Percentiles rank a stretch among this genome's conserved stretches.
These are phyloP conservation scores for Orthonevra nobilis DNA, from an alignment of 2,888 invertebrate species.

Conservation along the genomic window DNA sequence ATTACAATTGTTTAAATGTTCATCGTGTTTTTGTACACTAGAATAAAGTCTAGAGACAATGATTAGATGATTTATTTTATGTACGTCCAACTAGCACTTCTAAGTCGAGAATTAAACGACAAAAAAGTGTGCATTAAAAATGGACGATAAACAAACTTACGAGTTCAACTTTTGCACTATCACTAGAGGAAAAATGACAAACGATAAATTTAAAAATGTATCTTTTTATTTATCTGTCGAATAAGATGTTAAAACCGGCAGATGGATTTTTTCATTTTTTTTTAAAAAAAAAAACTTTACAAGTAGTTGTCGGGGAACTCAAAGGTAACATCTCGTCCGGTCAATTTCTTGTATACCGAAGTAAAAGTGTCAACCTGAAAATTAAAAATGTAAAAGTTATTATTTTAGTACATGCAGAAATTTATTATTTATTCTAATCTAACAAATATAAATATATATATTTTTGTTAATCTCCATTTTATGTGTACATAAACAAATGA, in stretches of 20 bases:
- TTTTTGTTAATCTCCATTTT: too few relatives aligned
- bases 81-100: constrained; percentile 54
- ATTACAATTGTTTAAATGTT: neutral
- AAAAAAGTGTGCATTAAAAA: constrained; percentile 48
- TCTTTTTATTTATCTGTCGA: constrained; percentile 57
- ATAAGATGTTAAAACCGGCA: constrained; percentile 48
- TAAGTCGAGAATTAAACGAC: constrained; percentile 2
- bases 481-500: too few relatives aligned
- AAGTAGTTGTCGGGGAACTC: constrained; percentile 99
- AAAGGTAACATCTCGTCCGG: constrained; percentile 98
- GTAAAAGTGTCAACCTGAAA: constrained; percentile 98
- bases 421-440: too few relatives aligned
- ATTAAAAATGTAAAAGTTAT: constrained; percentile 19
- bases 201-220: constrained; percentile 45
- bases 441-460: too few relatives aligned
- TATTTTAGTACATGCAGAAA: too few relatives aligned
- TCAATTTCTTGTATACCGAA: constrained; percentile 99
- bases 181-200: neutral
- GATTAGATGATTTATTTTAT: constrained; percentile 15
- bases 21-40: too few relatives aligned
- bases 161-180: neutral
- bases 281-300: constrained; percentile 79
- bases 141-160: constrained; percentile 4
- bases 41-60: constrained; percentile 9
- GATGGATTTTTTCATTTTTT: too few relatives aligned